Evolutionary conservation across 2,797 vertebrate genomes (phyloP), one percentile per base, ranked within the genome.

Genomic region (Pangasius larnaudii): DNA sequence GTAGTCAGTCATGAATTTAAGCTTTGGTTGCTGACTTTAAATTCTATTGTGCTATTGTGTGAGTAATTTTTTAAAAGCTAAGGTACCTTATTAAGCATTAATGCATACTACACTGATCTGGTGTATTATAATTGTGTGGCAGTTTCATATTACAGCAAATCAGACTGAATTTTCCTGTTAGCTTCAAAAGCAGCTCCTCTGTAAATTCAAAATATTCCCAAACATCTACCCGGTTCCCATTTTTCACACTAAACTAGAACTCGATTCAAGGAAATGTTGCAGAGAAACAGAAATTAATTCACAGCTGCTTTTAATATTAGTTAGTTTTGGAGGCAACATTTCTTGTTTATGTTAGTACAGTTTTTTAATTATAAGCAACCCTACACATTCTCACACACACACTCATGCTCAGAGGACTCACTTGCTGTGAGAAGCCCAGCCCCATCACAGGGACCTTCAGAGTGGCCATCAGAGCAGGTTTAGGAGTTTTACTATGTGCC

Each of bases 361-460:
- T n/a, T 16, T 75, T n/a, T 51, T 0, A 22, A 49, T 24, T 51
- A 0, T 16, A 75, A n/a, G 11, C 51, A 33, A 78, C 49, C 16
- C 46, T 46, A 13, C 36, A 87, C 10, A n/a, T 18, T 67, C 79
- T 39, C 30, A 59, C 49, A 75, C 33, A 81, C 39, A 46, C 75
- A 78, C 84, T 67, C 39, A 89, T 33, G 93, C 93, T 86, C 85
- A 89, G 90, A 90, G 84, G 93, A 98, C 97, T 97, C 97, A 98
- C 97, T 97, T 97, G 96, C 92, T 97, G 97, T 96, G 98, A 98
- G 96, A 97, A 97, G 96, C 97, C 96, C 97, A 94, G 96, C 94
- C 96, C 96, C 96, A 97, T 96, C 96, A 97, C 92, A 93, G 98
- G 98, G 91, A 98, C 97, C 96, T 97, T 98, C 96, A 98, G 96